These are phyloP conservation scores for Helogale parvula DNA, from an alignment of 2,113 vertebrate genomes.

Conservation along the genomic window DNA sequence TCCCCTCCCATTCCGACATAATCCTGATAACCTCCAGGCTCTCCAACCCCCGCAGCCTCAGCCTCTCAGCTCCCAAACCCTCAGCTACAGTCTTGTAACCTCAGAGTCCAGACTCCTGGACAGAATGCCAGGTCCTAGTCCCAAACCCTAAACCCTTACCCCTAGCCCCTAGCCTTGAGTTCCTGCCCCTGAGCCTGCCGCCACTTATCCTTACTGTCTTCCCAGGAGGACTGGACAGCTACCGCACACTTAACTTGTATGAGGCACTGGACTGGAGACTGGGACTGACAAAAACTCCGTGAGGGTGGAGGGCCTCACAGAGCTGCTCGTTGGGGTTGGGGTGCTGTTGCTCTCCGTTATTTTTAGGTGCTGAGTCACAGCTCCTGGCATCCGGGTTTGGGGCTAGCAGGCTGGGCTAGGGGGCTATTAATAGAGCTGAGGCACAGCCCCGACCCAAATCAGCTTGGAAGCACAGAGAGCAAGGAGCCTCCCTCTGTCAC, in stretches of 20 bases:
- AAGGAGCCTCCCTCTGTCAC: conserved; percentile 13
- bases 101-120: background rate
- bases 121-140: background rate
- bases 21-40: background rate
- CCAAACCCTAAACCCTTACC: background rate
- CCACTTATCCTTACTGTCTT: background rate
- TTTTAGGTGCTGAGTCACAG: conserved; percentile 74
- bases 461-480: conserved; percentile 53
- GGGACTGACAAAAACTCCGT: background rate
- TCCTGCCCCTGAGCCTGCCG: background rate
- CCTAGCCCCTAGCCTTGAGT: background rate
- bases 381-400: conserved; percentile 71
- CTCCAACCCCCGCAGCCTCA: background rate
- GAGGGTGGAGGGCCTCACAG: conserved; percentile 2
- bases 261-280: background rate
- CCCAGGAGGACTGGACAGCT: background rate
- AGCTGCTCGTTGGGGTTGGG: conserved; percentile 63
- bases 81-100: background rate
- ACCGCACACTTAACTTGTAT: background rate
- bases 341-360: conserved; percentile 47
- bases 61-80: background rate
- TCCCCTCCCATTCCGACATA: background rate
- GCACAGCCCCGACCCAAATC: conserved; percentile 69
- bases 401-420: conserved; percentile 73
- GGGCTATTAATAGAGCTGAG: conserved; percentile 77